Evolutionary conservation across 2,113 vertebrate genomes (phyloP), one percentile per base, ranked within the genome.

Genomic region (Dascyllus trimaculatus): DNA sequence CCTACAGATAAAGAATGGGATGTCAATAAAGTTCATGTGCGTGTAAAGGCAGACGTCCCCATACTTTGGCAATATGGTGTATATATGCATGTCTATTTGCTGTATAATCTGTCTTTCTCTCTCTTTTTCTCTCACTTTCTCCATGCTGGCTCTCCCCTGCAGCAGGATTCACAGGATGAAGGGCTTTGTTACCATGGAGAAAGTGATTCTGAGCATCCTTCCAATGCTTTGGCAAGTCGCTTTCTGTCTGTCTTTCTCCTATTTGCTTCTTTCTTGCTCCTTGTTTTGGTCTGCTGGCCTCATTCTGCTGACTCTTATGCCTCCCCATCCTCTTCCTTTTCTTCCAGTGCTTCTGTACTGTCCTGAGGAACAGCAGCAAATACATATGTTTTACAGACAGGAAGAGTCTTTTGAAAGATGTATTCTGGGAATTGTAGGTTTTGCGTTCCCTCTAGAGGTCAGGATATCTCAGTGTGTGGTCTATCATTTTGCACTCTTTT

Each of bases 191-290:
- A 95, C 93, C 95, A 96, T 89, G 84, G 66, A 75, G 91, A 91
- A 32, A 95, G 93, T 91, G 96, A 96, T 90, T 93, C 94, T 93
- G 96, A 98, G 86, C 95, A 95, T 95, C 94, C 89, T 46, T 80
- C 90, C 80, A 75, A 46, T 59, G 62, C 92, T 85, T 84, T 93
- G 97, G 96, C 97, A 97, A 98, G 96, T 99, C 91, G 88, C 22
- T 74, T 11, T 66, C 71, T 82, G 57, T 60, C 54, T 22, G 26
- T 48, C 76, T 69, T 51, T 91, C 59, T 85, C 82, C 93, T 45
- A 11, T 40, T 57, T 26, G 3, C 25, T 26, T 35, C 38, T 59
- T 71, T 35, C n/a, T 58, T 32, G 17, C 25, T 71, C 29, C 21
- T 49, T 69, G 62, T 93, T 65, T 64, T 75, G 93, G n/a, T 71